These are phyloP conservation scores for Megaceryle alcyon DNA, from an alignment of 2,797 vertebrate genomes.

Conservation along the genomic window DNA sequence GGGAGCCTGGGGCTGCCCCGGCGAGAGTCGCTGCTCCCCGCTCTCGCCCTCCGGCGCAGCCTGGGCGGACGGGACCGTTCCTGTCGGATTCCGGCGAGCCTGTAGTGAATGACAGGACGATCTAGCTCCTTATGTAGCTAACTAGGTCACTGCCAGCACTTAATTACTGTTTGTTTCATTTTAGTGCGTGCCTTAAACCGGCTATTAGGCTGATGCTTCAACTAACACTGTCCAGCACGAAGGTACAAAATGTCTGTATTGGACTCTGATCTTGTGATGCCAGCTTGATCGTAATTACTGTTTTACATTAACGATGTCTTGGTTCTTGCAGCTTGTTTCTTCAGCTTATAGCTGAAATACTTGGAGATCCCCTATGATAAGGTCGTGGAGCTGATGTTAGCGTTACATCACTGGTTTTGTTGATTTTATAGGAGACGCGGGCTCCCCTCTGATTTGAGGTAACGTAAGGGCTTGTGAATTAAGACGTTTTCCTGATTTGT, in stretches of 20 bases:
- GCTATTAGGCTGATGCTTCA: slow-evolving; percentile 65
- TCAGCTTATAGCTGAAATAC: not conserved
- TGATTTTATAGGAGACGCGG: not conserved
- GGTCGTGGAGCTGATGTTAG: not conserved
- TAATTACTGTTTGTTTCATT: slow-evolving; percentile 70
- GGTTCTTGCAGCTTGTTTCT: not conserved
- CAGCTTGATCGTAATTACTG: slow-evolving; percentile 3
- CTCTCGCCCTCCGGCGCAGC: not conserved
- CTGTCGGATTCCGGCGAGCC: not conserved
- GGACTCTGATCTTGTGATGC: slow-evolving; percentile 47
- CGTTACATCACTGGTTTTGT: not conserved
- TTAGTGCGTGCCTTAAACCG: slow-evolving; percentile 61
- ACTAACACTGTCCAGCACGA: slow-evolving; percentile 58
- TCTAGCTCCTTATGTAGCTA: not conserved
- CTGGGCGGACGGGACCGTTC: not conserved
- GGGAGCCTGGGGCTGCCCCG: not conserved
- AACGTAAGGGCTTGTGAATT: not conserved
- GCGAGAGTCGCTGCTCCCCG: not conserved
- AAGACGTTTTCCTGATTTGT: not conserved
- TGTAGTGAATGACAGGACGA: slow-evolving; percentile 12
- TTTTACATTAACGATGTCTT: slow-evolving; percentile 25
- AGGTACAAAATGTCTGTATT: slow-evolving; percentile 63
- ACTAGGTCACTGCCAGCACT: slow-evolving; percentile 54
- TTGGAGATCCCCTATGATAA: not conserved
- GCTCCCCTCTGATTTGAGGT: not conserved